phyloP scores from a whole-genome alignment of 2,113 vertebrate species.

The Synchiropus splendidus region DNA sequence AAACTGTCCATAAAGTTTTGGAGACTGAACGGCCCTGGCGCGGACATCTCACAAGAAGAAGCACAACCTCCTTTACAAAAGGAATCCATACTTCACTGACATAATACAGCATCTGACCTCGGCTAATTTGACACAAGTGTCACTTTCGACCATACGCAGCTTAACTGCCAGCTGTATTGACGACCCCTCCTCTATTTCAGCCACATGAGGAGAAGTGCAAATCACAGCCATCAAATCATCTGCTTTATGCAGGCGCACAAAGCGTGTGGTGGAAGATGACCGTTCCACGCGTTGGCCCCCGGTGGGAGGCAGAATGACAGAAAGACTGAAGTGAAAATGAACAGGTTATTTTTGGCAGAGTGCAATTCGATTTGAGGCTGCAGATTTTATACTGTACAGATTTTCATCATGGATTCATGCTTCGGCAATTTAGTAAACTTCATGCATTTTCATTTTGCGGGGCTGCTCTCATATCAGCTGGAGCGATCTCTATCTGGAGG shows the following conservation, averaged over 20 bases:
- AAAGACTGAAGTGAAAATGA: constrained; percentile 17
- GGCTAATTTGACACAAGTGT: constrained; percentile 15
- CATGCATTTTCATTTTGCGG: background rate
- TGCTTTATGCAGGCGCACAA: constrained; percentile 27
- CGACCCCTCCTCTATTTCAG: constrained; percentile 32
- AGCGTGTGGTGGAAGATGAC: constrained; percentile 28
- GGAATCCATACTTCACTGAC: constrained; percentile 26
- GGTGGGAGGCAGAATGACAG: constrained; percentile 20
- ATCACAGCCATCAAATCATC: constrained; percentile 40
- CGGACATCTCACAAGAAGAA: too few species aligned
- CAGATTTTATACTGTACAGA: constrained; percentile 3
- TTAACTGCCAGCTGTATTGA: constrained; percentile 33
- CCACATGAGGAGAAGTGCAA: constrained; percentile 33
- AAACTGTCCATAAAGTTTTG: too few species aligned
- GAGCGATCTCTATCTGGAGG: background rate
- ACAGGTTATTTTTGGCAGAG: constrained; percentile 6
- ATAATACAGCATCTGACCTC: constrained; percentile 26
- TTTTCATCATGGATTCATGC: background rate
- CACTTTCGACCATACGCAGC: constrained; percentile 30
- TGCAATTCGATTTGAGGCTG: background rate
- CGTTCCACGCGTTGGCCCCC: constrained; percentile 22
- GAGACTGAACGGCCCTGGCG: too few species aligned
- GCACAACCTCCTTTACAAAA: constrained; percentile 1
- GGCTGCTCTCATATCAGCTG: background rate
- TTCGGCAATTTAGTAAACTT: background rate